Conservation (phyloP, 2,797 vertebrate species). For the Clamator glandarius region DNA sequence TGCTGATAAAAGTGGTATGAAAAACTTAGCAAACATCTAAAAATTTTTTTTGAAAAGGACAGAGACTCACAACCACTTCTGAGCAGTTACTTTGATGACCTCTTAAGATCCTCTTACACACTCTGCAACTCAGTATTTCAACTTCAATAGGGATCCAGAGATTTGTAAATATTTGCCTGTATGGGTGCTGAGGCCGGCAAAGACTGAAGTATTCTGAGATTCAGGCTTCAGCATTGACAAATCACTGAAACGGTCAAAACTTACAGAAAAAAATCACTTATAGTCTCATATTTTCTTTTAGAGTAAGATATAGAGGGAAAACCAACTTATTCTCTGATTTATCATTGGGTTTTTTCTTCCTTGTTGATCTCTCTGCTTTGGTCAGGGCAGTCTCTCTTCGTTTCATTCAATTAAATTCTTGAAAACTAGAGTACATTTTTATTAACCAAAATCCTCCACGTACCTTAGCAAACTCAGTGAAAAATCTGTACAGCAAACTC, state of each 20-base stretch:
- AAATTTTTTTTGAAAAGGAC: neutral
- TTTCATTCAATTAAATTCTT: neutral
- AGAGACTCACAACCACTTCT: neutral
- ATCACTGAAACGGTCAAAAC: neutral
- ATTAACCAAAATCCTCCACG: neutral
- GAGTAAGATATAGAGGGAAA: neutral
- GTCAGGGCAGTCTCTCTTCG: neutral
- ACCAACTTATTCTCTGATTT: neutral
- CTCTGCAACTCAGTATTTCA: neutral
- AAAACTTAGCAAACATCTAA: neutral
- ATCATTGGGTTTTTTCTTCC: neutral
- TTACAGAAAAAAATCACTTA: neutral
- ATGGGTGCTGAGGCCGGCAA: neutral
- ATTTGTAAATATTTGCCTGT: neutral
- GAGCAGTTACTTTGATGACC: neutral
- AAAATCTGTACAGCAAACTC: neutral
- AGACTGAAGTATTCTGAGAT: neutral
- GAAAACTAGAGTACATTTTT: neutral
- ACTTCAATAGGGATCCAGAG: neutral
- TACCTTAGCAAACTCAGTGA: neutral
- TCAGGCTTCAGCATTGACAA: neutral
- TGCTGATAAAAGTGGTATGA: neutral
- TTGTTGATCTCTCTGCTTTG: neutral
- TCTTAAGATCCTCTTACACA: neutral
- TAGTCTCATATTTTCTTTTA: neutral